Conservation (phyloP, 2,113 vertebrate genomes). For the Pogonocichla stellata region DNA sequence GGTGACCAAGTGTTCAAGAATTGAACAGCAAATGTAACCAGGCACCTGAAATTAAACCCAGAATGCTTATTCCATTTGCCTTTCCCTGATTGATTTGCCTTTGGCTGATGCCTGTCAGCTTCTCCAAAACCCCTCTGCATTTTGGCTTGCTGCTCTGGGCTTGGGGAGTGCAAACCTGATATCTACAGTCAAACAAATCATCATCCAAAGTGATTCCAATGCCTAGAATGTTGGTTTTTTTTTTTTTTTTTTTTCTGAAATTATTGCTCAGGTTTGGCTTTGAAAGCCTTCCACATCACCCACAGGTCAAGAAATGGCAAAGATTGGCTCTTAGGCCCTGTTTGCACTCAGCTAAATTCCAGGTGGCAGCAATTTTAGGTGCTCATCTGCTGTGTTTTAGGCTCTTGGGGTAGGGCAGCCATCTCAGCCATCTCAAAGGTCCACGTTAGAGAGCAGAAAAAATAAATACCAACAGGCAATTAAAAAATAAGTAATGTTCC, state of each 20-base stretch:
- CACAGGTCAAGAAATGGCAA: not conserved
- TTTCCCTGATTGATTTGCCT: not conserved
- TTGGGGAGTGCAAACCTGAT: not conserved
- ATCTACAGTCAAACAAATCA: not conserved
- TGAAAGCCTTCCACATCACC: not conserved
- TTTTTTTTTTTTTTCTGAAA: not conserved
- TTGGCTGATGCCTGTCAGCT: not conserved
- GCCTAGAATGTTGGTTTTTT: not conserved
- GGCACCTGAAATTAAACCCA: not conserved
- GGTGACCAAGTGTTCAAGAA: not conserved
- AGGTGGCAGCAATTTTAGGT: not conserved
- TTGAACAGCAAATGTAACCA: not conserved
- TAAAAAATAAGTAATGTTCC: not conserved
- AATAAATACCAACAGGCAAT: not conserved
- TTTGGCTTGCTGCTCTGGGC: not conserved
- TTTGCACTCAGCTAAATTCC: not conserved
- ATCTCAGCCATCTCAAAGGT: not conserved
- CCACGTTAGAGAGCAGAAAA: fast-evolving
- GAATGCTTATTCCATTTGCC: not conserved
- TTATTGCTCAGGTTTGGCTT: not conserved
- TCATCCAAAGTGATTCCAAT: not conserved
- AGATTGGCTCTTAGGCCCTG: not conserved
- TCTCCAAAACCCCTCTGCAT: not conserved
- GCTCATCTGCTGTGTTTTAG: not conserved
- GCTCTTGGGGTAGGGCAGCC: not conserved